Evolutionary conservation across 2,888 invertebrate genomes (phyloP), one percentile per base, ranked within the genome.

Genomic region (Synanthedon vespiformis): DNA sequence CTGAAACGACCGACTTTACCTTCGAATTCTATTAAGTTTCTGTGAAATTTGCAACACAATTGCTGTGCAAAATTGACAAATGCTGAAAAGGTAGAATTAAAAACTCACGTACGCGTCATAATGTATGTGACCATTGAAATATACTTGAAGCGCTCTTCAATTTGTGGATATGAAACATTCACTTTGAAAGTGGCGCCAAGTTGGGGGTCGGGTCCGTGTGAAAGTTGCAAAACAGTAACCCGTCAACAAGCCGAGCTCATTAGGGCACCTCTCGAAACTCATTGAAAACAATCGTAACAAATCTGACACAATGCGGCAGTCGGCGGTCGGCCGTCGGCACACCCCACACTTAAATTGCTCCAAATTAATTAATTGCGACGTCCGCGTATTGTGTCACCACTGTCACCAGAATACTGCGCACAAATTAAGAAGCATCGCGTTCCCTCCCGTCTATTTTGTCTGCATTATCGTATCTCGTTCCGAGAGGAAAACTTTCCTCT

Each of bases 341-440:
- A 41, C 41, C 41, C 41, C 41, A 41, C 41, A 41, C 41, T 41
- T 12, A 41, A 41, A 41, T 41, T 41, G 41, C 58, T 62, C 59
- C 58, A 56, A 64, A 71, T 68, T 70, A 68, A 70, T 72, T 67
- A 69, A 65, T 62, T 57, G 59, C 58, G 60, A 57, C 58, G 61
- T 61, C 60, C 57, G 60, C 59, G 60, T 55, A 62, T 60, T 63
- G 61, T 64, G 53, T 18, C 54, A 58, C 52, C 56, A 54, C 52
- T 41, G 41, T 41, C 41, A 41, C 41, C 41, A 13, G 41, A 41
- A 57, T 57, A 61, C 59, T 59, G 58, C 60, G 56, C 56, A 54
- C 58, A 58, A 67, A 65, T 65, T 61, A 61, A 61, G 60, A 56
- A 61, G 58, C 57, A 53, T 53, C 52, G 58, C 49, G 54, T 50